Conservation (phyloP, 2,888 invertebrate genomes). For the Galerucella nymphaeae region DNA sequence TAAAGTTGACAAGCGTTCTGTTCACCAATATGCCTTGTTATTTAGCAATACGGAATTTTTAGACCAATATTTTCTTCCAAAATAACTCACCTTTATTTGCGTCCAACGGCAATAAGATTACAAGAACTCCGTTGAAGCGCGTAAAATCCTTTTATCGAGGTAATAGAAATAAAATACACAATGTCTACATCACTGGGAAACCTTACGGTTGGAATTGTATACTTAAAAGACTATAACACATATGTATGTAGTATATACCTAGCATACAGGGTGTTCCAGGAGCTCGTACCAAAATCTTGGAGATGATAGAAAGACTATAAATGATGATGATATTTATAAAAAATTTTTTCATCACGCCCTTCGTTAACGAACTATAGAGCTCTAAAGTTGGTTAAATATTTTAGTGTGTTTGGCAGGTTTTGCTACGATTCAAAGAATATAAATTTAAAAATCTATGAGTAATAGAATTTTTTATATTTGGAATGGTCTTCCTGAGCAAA, state of each 20-base stretch:
- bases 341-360: too few relatives aligned
- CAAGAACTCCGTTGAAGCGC: constrained; percentile 49
- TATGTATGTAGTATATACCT: not conserved
- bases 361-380: too few relatives aligned
- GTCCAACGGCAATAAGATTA: constrained; percentile 51
- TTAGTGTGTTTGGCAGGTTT: too few relatives aligned
- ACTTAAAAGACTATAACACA: constrained; percentile 28
- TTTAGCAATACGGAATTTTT: constrained; percentile 29
- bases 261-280: too few relatives aligned
- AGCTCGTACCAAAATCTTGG: too few relatives aligned
- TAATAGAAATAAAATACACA: constrained; percentile 50
- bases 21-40: constrained; percentile 34
- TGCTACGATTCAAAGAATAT: too few relatives aligned
- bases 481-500: too few relatives aligned
- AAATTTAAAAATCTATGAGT: too few relatives aligned
- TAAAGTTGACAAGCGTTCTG: constrained; percentile 36
- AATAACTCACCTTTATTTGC: constrained; percentile 49
- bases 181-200: constrained; percentile 49
- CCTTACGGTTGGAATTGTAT: constrained; percentile 47
- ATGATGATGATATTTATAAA: too few relatives aligned
- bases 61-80: constrained; percentile 33
- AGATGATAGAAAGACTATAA: too few relatives aligned
- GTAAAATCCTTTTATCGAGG: constrained; percentile 52
- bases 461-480: too few relatives aligned
- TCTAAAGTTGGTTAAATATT: too few relatives aligned